phyloP scores from a whole-genome alignment of 2,113 vertebrate genomes.

The Myotis davidii region DNA sequence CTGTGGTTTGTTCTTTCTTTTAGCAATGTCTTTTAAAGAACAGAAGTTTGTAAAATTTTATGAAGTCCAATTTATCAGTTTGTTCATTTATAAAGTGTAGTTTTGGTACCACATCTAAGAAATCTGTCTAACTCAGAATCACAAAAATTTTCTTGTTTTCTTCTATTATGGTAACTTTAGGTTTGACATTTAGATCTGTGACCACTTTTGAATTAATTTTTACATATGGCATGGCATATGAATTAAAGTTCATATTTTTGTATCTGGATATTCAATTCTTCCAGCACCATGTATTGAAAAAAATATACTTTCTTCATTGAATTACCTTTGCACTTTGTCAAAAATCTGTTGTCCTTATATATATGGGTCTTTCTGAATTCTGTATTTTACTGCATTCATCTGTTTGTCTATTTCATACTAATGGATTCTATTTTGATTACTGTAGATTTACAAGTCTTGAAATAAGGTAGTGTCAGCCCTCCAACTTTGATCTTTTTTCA shows the following conservation, averaged over 20 bases:
- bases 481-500: not conserved
- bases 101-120: not conserved
- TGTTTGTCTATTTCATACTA: not conserved
- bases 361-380: not conserved
- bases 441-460: not conserved
- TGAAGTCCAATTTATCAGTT: not conserved
- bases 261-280: not conserved
- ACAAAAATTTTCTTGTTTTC: not conserved
- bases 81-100: not conserved
- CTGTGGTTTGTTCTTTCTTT: not conserved
- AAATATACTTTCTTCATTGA: not conserved
- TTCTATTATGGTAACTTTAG: not conserved
- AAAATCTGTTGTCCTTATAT: not conserved
- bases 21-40: not conserved
- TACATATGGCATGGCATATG: not conserved
- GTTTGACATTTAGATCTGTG: not conserved
- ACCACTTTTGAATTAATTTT: not conserved
- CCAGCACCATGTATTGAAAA: not conserved
- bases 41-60: not conserved
- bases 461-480: not conserved
- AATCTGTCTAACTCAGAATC: not conserved
- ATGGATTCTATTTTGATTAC: not conserved
- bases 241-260: not conserved
- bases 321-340: not conserved
- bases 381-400: not conserved